A percentile compares a stretch with the other conserved stretches of the same genome.
Conservation (phyloP, 2,797 vertebrate genomes). For the Intellagama lesueurii region DNA sequence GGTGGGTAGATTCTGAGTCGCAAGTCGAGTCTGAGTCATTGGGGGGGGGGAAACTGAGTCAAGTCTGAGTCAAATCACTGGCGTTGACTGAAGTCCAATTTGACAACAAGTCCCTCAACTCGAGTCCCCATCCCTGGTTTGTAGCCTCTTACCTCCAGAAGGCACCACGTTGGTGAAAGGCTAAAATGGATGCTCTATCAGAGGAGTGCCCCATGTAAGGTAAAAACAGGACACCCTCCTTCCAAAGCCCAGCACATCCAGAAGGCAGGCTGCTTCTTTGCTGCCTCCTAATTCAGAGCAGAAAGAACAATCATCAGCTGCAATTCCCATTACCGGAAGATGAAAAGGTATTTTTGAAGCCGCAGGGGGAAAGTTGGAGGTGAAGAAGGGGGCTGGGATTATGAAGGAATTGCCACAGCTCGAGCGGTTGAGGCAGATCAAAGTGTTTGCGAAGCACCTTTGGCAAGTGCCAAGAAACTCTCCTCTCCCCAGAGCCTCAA, state of each 20-base stretch:
- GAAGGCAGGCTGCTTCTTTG: not conserved
- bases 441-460: not conserved
- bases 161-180: not conserved
- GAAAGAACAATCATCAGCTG: not conserved
- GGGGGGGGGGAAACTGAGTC: too few relatives aligned
- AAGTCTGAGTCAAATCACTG: too few relatives aligned
- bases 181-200: too few relatives aligned
- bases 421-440: not conserved
- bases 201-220: too few relatives aligned
- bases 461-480: not conserved
- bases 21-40: too few relatives aligned
- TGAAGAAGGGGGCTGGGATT: not conserved
- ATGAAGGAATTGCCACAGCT: not conserved
- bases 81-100: too few relatives aligned
- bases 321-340: not conserved
- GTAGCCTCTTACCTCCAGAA: not conserved
- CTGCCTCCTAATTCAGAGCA: not conserved
- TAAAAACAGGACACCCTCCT: too few relatives aligned
- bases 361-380: not conserved
- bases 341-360: conserved; percentile 1
- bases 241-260: not conserved
- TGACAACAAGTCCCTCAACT: too few relatives aligned
- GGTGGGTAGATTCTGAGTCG: too few relatives aligned
- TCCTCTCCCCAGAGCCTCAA: not conserved
- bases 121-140: too few relatives aligned